Evolutionary conservation across 2,888 invertebrate genomes (phyloP).

Genomic region (Eugnorisma glareosa): DNA sequence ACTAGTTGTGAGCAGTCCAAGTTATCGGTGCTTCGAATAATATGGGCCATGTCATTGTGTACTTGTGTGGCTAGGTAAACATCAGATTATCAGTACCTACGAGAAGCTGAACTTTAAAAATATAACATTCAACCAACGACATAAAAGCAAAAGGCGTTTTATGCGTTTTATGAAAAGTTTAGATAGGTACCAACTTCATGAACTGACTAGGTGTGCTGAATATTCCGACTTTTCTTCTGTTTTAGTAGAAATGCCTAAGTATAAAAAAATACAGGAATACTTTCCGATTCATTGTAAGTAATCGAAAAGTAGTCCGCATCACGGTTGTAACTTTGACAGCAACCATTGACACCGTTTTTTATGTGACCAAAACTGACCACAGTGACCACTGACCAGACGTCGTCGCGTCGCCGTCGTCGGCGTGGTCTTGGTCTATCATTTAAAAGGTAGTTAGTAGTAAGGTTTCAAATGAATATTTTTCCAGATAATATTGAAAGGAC

Average conservation of each 20-base stretch:
- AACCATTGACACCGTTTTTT: not conserved
- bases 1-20: slow-evolving; percentile 48
- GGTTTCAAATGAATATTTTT: not conserved
- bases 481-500: not conserved
- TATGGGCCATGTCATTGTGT: slow-evolving; percentile 40
- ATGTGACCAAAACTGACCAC: not conserved
- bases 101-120: not conserved
- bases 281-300: not conserved
- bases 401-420: no score
- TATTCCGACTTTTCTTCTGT: not conserved
- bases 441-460: not conserved
- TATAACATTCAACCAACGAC: not conserved
- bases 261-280: not conserved
- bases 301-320: not conserved
- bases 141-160: not conserved
- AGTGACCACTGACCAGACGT: not conserved
- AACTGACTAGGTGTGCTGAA: not conserved
- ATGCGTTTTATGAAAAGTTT: not conserved
- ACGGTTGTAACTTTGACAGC: not conserved
- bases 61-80: slow-evolving; percentile 7
- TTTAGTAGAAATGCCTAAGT: not conserved
- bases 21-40: slow-evolving; percentile 43
- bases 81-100: not conserved
- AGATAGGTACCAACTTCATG: not conserved
- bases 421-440: not conserved